A percentile compares a stretch with the other conserved stretches of the same genome.
phyloP scores from a whole-genome alignment of 1,140 invertebrate genomes.

The Lordiphosa stackelbergi region DNA sequence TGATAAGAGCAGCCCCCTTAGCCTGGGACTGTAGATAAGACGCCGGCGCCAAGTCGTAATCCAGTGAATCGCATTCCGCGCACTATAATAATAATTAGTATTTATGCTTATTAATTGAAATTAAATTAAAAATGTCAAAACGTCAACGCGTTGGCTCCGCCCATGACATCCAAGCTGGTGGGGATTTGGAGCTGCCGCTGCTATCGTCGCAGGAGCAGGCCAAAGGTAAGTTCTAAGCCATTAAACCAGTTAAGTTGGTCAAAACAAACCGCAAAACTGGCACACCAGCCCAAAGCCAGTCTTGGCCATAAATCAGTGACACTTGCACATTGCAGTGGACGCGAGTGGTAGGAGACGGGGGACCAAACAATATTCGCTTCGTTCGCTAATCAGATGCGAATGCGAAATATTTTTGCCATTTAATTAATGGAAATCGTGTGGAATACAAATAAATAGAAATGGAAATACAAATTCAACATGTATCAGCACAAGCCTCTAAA shows the following conservation, averaged over 20 bases:
- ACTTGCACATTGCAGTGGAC: slow-evolving; percentile 56
- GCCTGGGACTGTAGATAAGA: slow-evolving; percentile 20
- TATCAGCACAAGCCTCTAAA: slow-evolving; percentile 8
- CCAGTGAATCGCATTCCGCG: slow-evolving; percentile 1
- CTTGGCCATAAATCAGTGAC: slow-evolving; percentile 68
- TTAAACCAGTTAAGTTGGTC: slow-evolving; percentile 71
- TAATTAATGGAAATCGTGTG: slow-evolving; percentile 67
- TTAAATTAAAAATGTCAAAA: slow-evolving; percentile 42
- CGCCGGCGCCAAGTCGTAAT: slow-evolving; percentile 55
- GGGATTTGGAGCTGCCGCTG: slow-evolving; percentile 49
- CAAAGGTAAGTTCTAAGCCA: slow-evolving; percentile 55
- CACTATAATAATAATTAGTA: slow-evolving; percentile 44
- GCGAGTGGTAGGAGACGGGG: slow-evolving; percentile 8
- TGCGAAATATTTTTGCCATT: slow-evolving; percentile 51
- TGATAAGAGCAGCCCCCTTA: slow-evolving; percentile 40
- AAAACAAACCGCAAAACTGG: slow-evolving; percentile 51
- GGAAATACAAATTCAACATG: slow-evolving; percentile 9
- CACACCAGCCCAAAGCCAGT: slow-evolving; percentile 26
- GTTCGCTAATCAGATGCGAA: slow-evolving; percentile 36
- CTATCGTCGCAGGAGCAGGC: slow-evolving; percentile 48
- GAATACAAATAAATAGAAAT: slow-evolving; percentile 59
- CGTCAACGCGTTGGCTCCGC: slow-evolving; percentile 27
- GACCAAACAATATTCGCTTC: slow-evolving; percentile 8
- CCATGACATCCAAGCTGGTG: slow-evolving; percentile 35
- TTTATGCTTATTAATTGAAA: slow-evolving; percentile 13